phyloP scores from a whole-genome alignment of 2,888 invertebrate species.

The Melipona bicolor region DNA sequence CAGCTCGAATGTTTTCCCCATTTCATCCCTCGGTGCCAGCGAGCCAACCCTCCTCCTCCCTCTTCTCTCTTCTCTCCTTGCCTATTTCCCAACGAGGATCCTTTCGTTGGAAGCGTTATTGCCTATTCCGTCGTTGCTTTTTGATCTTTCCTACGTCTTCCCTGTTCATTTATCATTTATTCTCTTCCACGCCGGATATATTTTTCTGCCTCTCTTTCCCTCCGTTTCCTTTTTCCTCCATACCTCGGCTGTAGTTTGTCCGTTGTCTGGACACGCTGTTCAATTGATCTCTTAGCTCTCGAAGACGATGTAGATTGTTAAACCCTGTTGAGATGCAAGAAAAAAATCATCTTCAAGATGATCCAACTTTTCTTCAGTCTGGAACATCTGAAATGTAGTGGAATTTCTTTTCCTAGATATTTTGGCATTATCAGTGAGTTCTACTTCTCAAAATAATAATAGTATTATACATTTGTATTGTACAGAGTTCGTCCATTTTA shows the following conservation, averaged over 20 bases:
- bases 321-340: too few relatives aligned
- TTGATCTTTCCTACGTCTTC: constrained; percentile 36
- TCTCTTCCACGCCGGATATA: background rate
- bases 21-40: constrained; percentile 67
- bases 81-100: constrained; percentile 13
- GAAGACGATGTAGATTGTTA: too few relatives aligned
- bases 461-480: too few relatives aligned
- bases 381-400: too few relatives aligned
- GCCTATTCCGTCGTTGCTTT: constrained; percentile 30
- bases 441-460: too few relatives aligned
- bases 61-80: constrained; percentile 27
- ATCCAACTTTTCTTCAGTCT: too few relatives aligned
- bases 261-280: too few relatives aligned
- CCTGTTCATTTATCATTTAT: constrained; percentile 28
- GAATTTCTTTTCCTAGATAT: too few relatives aligned
- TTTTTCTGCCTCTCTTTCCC: background rate
- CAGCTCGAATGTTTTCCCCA: constrained; percentile 72
- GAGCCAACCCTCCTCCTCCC: constrained; percentile 15
- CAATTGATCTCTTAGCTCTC: too few relatives aligned
- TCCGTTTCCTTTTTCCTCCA: background rate
- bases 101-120: constrained; percentile 39
- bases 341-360: too few relatives aligned
- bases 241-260: background rate
- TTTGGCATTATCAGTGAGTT: too few relatives aligned
- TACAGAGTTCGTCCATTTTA: too few relatives aligned